Evolutionary conservation across 2,888 invertebrate species (phyloP).

Genomic region (Trachelus stipa): DNA sequence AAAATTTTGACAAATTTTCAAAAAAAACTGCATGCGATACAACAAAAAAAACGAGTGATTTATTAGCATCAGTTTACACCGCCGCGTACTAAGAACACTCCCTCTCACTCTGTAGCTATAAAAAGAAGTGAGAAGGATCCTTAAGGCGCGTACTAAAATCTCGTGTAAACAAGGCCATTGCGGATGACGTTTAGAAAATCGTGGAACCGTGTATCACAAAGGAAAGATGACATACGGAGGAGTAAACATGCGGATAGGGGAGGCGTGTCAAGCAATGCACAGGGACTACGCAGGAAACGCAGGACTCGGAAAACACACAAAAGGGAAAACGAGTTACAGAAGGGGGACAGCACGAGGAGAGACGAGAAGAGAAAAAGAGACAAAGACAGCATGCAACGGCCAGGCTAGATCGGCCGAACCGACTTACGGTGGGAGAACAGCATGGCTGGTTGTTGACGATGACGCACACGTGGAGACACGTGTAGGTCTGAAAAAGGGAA

Average conservation of each 20-base stretch:
- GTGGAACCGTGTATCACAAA: not conserved
- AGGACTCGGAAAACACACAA: not conserved
- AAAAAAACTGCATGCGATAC: not conserved
- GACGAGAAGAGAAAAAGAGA: not conserved
- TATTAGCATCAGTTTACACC: not conserved
- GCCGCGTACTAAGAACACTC: not conserved
- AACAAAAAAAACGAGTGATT: not conserved
- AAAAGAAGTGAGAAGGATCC: not conserved
- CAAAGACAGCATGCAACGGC: not conserved
- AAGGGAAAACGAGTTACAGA: too few relatives aligned
- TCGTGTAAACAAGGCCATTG: not conserved
- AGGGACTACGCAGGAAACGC: not conserved
- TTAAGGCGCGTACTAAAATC: not conserved
- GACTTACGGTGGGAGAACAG: conserved; percentile 84
- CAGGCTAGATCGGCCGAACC: conserved; percentile 2
- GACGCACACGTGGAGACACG: conserved; percentile 90
- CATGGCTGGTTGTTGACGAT: conserved; percentile 85
- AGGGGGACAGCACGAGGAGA: not conserved
- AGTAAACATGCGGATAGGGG: not conserved
- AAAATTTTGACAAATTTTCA: conserved; percentile 9
- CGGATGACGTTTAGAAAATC: not conserved
- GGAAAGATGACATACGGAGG: not conserved
- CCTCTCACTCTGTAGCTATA: not conserved
- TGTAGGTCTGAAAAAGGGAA: conserved; percentile 81
- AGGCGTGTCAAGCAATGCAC: not conserved